Evolutionary conservation across 2,888 invertebrate species (phyloP), one percentile per base, ranked within the genome.

Genomic region (Phrixothrix hirtus): DNA sequence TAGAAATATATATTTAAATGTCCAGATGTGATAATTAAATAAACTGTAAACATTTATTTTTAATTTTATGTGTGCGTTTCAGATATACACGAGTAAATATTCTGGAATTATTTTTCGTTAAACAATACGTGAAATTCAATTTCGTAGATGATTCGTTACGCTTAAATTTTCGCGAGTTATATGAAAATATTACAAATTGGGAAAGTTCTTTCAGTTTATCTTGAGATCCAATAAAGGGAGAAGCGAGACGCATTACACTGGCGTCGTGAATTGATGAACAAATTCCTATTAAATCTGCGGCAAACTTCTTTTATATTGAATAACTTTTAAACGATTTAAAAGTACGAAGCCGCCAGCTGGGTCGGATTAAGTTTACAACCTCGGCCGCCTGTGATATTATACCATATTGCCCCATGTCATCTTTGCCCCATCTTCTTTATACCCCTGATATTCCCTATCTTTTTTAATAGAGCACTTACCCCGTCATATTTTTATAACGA

Each of bases 201-300:
- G 29, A 27, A 36, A 45, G 29, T 41, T 39, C 39, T 48, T 31
- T 47, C 30, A 34, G 36, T 48, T n/a, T 50, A 43, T 54, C 38
- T 49, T 9, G 43, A 54, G 48, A 59, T 61, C 55, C 59, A 61
- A 61, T 61, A 61, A 61, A 54, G 58, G 44, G 52, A 51, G 56
- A 51, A 37, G 58, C 57, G 51, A 38, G 29, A 44, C 51, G 50
- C 55, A 52, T 58, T 53, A 57, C 55, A 47, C 51, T 50, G 45
- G 68, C 74, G 72, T 68, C 71, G 75, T 71, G 73, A 77, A 76
- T 77, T 77, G 76, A 77, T 77, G 76, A 76, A 75, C 76, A 75
- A 75, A 75, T 76, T 76, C 74, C 75, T 76, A 76, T 77, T 76
- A 77, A 76, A 77, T 76, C 76, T 73, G 71, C 70, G 69, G 66